These are phyloP conservation scores for Drepanosiphum platanoidis DNA, from an alignment of 2,888 invertebrate species.

Conservation along the genomic window DNA sequence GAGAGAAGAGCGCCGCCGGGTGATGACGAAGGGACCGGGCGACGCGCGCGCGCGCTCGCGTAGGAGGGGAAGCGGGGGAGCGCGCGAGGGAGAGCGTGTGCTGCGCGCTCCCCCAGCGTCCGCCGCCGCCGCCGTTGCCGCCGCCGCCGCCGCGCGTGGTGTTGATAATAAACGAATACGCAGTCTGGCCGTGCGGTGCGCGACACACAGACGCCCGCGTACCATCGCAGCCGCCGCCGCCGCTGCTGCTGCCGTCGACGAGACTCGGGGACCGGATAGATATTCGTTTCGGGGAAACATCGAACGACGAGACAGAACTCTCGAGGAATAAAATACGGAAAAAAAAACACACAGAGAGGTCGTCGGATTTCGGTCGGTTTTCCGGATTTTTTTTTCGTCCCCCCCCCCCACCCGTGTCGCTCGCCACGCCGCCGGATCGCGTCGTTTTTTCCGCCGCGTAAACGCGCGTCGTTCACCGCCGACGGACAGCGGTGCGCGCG, in stretches of 20 bases:
- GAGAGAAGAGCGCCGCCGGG: constrained; percentile 6
- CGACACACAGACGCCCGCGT: constrained; percentile 61
- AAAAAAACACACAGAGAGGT: too few relatives aligned
- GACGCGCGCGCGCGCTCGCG: neutral
- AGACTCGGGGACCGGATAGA: neutral
- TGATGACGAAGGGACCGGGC: neutral
- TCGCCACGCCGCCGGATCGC: neutral
- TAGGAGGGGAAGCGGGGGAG: neutral
- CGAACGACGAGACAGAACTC: too few relatives aligned
- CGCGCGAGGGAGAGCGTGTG: constrained; percentile 16
- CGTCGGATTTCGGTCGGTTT: too few relatives aligned
- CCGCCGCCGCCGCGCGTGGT: constrained; percentile 56
- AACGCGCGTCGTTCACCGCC: neutral
- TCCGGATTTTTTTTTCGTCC: neutral
- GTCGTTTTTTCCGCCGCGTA: neutral
- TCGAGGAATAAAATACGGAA: too few relatives aligned
- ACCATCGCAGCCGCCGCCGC: constrained; percentile 13
- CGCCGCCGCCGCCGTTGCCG: constrained; percentile 7
- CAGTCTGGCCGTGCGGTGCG: constrained; percentile 62
- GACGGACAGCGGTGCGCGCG: constrained; percentile 14
- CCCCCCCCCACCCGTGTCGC: neutral
- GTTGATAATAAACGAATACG: constrained; percentile 62
- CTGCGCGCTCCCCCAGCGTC: constrained; percentile 53
- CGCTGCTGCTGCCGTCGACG: constrained; percentile 21
- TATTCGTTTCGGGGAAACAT: neutral